A percentile compares a stretch with the other conserved stretches of the same genome.
These are phyloP conservation scores for Axis porcinus DNA, from an alignment of 2,113 vertebrate genomes.

Conservation along the genomic window DNA sequence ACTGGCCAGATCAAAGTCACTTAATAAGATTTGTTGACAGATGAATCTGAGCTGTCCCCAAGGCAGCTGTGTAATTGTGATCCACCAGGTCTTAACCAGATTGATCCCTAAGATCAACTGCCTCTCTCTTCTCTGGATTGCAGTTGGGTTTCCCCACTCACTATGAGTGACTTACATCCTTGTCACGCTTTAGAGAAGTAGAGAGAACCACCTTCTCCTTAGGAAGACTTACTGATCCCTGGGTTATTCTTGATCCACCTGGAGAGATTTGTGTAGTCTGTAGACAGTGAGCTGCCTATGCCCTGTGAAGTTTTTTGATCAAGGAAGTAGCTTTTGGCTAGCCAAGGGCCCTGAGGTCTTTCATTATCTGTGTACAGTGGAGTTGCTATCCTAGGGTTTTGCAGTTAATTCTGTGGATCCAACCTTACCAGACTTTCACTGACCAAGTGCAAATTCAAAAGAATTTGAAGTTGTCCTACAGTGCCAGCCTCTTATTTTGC, in stretches of 20 bases:
- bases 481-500: conserved; percentile 43
- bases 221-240: background rate
- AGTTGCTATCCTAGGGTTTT: background rate
- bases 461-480: conserved; percentile 11
- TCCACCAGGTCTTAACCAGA: background rate
- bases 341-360: background rate
- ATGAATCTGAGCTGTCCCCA: background rate
- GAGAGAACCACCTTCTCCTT: background rate
- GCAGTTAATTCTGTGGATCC: background rate
- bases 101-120: background rate
- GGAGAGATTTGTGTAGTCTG: background rate
- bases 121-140: background rate
- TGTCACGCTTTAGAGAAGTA: background rate
- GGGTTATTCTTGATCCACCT: background rate
- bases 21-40: conserved; percentile 1
- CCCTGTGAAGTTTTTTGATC: background rate
- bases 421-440: background rate
- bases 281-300: background rate
- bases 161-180: background rate
- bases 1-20: background rate
- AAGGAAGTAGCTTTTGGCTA: background rate
- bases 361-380: background rate
- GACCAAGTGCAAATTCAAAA: background rate
- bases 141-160: background rate
- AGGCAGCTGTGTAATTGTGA: background rate